phyloP scores from a whole-genome alignment of 2,113 vertebrate species.

The Syngnathus scovelli region DNA sequence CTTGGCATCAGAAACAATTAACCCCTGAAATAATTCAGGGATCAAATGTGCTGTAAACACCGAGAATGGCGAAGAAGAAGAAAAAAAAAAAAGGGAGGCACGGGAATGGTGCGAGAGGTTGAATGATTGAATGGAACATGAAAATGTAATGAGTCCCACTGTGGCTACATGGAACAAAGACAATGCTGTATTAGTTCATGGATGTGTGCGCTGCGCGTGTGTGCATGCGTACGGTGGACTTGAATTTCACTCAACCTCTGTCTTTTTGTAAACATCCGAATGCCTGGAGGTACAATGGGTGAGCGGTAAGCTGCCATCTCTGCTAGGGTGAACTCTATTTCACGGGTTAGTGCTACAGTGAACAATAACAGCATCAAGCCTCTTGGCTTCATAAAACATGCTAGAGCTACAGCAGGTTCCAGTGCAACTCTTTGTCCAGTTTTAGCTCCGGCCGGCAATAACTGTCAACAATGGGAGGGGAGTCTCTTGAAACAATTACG shows the following conservation, averaged over 20 bases:
- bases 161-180: conserved; percentile 6
- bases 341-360: conserved; percentile 56
- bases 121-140: conserved; percentile 15
- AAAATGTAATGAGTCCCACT: conserved; percentile 31
- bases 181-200: not conserved
- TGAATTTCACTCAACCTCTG: conserved; percentile 28
- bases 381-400: conserved; percentile 38
- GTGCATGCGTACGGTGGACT: not conserved
- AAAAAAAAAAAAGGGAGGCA: not conserved
- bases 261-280: conserved; percentile 41
- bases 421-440: conserved; percentile 37
- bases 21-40: conserved; percentile 42
- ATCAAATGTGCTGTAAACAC: conserved; percentile 41
- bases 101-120: conserved; percentile 9
- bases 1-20: conserved; percentile 41
- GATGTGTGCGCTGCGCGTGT: not conserved
- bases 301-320: conserved; percentile 42
- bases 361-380: conserved; percentile 25
- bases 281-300: conserved; percentile 33
- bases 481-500: conserved; percentile 18
- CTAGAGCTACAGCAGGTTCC: conserved; percentile 9
- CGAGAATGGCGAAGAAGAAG: not conserved
- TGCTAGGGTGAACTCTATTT: conserved; percentile 63
- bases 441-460: conserved; percentile 31
- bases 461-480: not conserved